phyloP scores from a whole-genome alignment of 2,113 vertebrate genomes.

The Trogon melanurus region DNA sequence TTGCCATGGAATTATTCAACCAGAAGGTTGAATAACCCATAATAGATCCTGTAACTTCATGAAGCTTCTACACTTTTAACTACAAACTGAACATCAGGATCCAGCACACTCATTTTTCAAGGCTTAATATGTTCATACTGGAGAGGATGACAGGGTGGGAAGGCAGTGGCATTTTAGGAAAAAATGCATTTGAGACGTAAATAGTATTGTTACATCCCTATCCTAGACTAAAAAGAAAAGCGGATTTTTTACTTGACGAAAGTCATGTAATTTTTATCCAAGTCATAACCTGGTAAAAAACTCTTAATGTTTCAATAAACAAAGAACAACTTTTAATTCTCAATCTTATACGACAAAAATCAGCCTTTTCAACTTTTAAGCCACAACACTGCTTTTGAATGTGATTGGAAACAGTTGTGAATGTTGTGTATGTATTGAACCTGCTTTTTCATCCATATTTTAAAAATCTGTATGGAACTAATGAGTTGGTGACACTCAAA shows the following conservation, averaged over 20 bases:
- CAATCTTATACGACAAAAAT: neutral
- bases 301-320: neutral
- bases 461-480: neutral
- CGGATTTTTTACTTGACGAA: neutral
- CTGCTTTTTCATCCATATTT: neutral
- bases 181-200: neutral
- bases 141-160: accelerated
- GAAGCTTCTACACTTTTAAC: neutral
- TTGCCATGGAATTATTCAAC: neutral
- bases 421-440: neutral
- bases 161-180: neutral
- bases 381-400: neutral
- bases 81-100: neutral
- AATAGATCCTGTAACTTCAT: accelerated
- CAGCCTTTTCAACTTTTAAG: neutral
- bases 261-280: neutral
- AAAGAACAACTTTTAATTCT: neutral
- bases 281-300: neutral
- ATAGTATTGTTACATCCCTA: neutral
- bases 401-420: neutral
- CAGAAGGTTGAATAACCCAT: neutral
- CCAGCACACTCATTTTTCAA: neutral
- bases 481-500: neutral
- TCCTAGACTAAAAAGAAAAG: neutral
- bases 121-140: neutral